phyloP scores from a whole-genome alignment of 2,888 invertebrate genomes.

The Leucophora obtusa region DNA sequence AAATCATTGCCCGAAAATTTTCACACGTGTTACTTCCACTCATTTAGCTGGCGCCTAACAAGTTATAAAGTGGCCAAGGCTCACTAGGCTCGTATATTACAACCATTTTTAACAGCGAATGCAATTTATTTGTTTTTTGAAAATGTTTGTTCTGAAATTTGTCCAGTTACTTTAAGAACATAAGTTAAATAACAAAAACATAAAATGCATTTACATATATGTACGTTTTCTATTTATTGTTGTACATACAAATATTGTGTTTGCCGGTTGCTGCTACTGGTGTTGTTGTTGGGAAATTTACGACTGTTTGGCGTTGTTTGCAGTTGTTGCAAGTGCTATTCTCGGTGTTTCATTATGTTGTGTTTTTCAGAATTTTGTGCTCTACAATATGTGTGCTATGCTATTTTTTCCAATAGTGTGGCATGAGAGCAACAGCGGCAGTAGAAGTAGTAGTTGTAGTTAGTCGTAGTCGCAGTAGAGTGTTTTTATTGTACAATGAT shows the following conservation, averaged over 20 bases:
- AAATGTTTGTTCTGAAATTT: too few species aligned
- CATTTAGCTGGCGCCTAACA: too few species aligned
- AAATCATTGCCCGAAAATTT: too few species aligned
- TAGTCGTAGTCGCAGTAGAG: slow-evolving; percentile 14
- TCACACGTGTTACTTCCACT: too few species aligned
- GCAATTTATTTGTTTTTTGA: too few species aligned
- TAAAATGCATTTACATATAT: slow-evolving; percentile 35
- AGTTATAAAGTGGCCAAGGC: too few species aligned
- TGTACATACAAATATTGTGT: slow-evolving; percentile 42
- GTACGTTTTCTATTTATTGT: slow-evolving; percentile 50
- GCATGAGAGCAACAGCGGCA: slow-evolving; percentile 31
- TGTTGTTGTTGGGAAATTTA: slow-evolving; percentile 57
- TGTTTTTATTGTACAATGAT: slow-evolving; percentile 45
- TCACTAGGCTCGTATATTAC: too few species aligned
- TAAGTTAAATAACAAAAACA: neutral
- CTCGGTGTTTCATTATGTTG: slow-evolving; percentile 25
- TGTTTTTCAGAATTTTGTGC: slow-evolving; percentile 32
- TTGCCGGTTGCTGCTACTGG: slow-evolving; percentile 50
- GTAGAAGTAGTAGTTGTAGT: slow-evolving; percentile 50
- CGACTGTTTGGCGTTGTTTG: slow-evolving; percentile 59
- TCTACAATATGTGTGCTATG: slow-evolving; percentile 42
- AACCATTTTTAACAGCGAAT: too few species aligned
- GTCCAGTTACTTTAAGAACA: neutral
- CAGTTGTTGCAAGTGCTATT: slow-evolving; percentile 58
- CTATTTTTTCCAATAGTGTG: slow-evolving; percentile 57